Conservation (phyloP, 2,888 invertebrate genomes). For the Pandemis heparana region DNA sequence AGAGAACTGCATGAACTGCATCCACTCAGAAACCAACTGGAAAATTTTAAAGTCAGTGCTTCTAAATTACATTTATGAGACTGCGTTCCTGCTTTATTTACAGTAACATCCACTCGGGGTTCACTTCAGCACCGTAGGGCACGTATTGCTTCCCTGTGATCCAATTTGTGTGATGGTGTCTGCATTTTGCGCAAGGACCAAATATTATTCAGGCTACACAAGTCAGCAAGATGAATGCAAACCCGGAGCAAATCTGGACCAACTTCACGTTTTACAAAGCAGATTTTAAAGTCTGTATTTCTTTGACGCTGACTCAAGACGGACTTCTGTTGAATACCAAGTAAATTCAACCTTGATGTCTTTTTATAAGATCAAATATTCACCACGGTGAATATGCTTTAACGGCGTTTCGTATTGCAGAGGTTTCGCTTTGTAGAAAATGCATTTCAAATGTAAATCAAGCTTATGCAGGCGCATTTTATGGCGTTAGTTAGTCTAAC, state of each 20-base stretch:
- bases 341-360: slow-evolving; percentile 26
- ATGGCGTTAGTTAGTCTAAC: not conserved
- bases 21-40: slow-evolving; percentile 30
- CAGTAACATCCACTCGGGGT: slow-evolving; percentile 6
- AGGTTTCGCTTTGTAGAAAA: slow-evolving; percentile 29
- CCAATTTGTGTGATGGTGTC: slow-evolving; percentile 25
- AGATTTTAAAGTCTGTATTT: slow-evolving; percentile 21
- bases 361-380: slow-evolving; percentile 26
- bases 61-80: slow-evolving; percentile 30
- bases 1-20: slow-evolving; percentile 26
- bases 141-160: slow-evolving; percentile 16
- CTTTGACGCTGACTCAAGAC: slow-evolving; percentile 5
- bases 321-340: slow-evolving; percentile 14
- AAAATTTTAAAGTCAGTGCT: slow-evolving; percentile 24
- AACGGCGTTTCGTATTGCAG: not conserved
- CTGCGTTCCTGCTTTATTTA: not conserved
- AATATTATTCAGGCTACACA: slow-evolving; percentile 24
- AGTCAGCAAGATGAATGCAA: slow-evolving; percentile 26
- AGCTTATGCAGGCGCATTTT: slow-evolving; percentile 23
- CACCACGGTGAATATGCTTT: slow-evolving; percentile 6
- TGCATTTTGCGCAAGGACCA: slow-evolving; percentile 16
- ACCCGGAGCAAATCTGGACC: not conserved
- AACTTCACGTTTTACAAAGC: slow-evolving; percentile 16
- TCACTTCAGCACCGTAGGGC: slow-evolving; percentile 1
- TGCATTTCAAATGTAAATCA: slow-evolving; percentile 35